Evolutionary conservation across 2,888 invertebrate genomes (phyloP).

Genomic region (Zelleria hepariella): DNA sequence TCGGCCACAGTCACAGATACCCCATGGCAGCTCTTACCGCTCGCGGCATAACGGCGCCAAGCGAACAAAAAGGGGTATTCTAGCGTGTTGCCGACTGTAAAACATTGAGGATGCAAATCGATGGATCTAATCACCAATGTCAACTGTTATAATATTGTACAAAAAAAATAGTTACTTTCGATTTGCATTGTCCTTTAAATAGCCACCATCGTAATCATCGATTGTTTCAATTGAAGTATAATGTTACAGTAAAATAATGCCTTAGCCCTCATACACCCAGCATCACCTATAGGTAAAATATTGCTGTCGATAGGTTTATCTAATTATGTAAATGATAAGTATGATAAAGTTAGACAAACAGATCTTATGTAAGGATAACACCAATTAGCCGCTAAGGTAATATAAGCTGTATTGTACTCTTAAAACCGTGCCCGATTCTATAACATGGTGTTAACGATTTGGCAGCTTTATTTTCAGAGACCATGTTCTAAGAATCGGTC

Average conservation of each 20-base stretch:
- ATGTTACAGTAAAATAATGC: background rate
- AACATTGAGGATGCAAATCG: too few relatives aligned
- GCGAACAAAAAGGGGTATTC: too few relatives aligned
- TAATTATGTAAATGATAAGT: background rate
- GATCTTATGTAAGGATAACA: slow-evolving; percentile 39
- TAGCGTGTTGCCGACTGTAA: too few relatives aligned
- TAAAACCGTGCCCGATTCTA: background rate
- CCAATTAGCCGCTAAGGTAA: slow-evolving; percentile 29
- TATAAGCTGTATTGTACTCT: background rate
- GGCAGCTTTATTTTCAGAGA: background rate
- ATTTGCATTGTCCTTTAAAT: too few relatives aligned
- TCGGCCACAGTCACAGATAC: too few relatives aligned
- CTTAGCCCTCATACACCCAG: background rate
- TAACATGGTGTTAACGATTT: background rate
- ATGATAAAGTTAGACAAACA: background rate
- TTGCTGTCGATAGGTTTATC: background rate
- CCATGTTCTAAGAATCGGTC: background rate
- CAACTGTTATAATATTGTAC: too few relatives aligned
- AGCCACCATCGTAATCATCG: too few relatives aligned
- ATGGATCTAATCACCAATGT: too few relatives aligned
- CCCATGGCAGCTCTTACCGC: too few relatives aligned
- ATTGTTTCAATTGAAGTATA: too few relatives aligned
- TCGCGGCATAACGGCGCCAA: too few relatives aligned
- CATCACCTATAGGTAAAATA: background rate
- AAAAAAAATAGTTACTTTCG: too few relatives aligned